These are phyloP conservation scores for Gryllus bimaculatus DNA, from an alignment of 1,140 invertebrate genomes.

Conservation along the genomic window DNA sequence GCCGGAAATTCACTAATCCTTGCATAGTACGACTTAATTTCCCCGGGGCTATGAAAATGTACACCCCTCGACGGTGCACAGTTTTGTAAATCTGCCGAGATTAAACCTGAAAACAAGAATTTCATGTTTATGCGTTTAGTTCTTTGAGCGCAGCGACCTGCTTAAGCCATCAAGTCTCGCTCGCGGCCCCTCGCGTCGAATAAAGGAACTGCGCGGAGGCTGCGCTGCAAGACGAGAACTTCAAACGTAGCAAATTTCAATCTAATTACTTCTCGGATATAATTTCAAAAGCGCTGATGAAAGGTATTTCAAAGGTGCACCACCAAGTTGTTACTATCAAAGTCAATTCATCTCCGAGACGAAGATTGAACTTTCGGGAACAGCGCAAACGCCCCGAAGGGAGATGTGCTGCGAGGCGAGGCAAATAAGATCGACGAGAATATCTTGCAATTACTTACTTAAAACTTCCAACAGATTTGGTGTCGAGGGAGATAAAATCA, in stretches of 20 bases:
- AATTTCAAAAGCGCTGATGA: constrained; percentile 4
- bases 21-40: too few species aligned
- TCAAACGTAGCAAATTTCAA: constrained; percentile 5
- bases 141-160: not conserved
- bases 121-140: not conserved
- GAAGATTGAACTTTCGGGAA: constrained; percentile 1
- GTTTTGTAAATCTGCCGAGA: not conserved
- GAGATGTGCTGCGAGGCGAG: not conserved
- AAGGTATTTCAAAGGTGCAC: constrained; percentile 4
- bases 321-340: constrained; percentile 4
- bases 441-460: not conserved
- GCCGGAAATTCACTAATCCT: too few species aligned
- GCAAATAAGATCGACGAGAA: not conserved
- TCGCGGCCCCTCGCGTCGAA: not conserved
- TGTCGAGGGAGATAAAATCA: not conserved
- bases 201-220: not conserved
- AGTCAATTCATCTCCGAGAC: not conserved
- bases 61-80: not conserved
- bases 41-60: not conserved
- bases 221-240: not conserved
- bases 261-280: constrained; percentile 5
- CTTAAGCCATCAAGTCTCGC: not conserved
- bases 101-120: not conserved
- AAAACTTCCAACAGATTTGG: not conserved
- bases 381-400: not conserved